phyloP scores from a whole-genome alignment of 2,113 vertebrate species.

The Redunca redunca region DNA sequence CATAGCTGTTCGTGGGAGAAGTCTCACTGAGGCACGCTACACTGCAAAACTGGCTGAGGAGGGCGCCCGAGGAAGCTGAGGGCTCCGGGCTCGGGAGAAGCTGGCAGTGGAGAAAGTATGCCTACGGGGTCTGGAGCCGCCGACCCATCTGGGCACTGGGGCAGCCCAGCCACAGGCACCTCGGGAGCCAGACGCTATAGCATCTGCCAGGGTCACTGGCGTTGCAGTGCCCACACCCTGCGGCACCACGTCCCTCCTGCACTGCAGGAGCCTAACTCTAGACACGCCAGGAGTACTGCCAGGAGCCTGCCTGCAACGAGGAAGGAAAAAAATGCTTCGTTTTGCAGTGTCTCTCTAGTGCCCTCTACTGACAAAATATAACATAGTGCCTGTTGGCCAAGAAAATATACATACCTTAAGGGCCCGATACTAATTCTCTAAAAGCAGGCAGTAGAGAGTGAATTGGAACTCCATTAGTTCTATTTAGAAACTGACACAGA shows the following conservation, averaged over 20 bases:
- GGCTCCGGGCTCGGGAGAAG: background rate
- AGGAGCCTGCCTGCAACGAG: background rate
- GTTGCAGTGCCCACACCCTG: background rate
- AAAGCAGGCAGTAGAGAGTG: background rate
- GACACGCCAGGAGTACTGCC: background rate
- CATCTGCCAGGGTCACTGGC: background rate
- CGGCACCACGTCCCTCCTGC: background rate
- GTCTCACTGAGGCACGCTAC: background rate
- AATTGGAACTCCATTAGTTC: background rate
- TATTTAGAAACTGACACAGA: background rate
- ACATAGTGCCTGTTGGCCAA: background rate
- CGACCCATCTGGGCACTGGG: background rate
- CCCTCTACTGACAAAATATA: conserved; percentile 24
- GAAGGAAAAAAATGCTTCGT: background rate
- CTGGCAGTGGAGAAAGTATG: background rate
- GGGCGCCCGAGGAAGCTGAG: background rate
- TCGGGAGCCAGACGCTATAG: background rate
- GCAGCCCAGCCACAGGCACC: background rate
- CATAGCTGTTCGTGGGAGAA: background rate
- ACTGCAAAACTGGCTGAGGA: background rate
- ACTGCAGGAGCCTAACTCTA: background rate
- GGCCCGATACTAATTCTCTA: background rate
- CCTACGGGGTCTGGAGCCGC: too few species aligned
- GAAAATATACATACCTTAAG: background rate
- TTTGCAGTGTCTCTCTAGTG: background rate